These are phyloP conservation scores for Falco cherrug DNA, from an alignment of 2,797 vertebrate species.

Conservation along the genomic window DNA sequence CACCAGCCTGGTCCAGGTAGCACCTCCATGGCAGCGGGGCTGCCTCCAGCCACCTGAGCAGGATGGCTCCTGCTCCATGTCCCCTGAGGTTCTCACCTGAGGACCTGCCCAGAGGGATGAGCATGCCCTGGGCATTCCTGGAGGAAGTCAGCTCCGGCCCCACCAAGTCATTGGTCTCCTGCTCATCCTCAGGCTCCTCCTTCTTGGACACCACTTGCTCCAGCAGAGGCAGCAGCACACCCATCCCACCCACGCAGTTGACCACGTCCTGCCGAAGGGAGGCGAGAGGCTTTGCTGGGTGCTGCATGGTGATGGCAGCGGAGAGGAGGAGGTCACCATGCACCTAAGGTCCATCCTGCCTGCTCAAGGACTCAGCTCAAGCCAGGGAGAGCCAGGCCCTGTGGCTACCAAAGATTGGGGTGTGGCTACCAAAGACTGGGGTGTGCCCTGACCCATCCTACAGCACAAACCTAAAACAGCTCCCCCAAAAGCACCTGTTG, in stretches of 20 bases:
- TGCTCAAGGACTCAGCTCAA: neutral
- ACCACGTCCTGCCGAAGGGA: slow-evolving; percentile 85
- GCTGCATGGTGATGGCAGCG: rapidly evolving
- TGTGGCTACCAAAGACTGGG: neutral
- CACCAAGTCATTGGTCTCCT: slow-evolving; percentile 88
- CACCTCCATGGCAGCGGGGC: rapidly evolving
- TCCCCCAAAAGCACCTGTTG: neutral
- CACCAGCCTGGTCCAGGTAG: neutral
- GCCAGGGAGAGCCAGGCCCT: neutral
- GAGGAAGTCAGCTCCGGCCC: slow-evolving; percentile 90
- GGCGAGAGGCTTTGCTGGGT: neutral
- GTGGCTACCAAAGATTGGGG: too few relatives aligned
- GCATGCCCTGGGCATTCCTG: slow-evolving; percentile 83
- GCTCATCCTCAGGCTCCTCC: slow-evolving; percentile 75
- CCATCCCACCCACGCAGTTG: slow-evolving; percentile 92
- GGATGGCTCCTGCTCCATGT: rapidly evolving
- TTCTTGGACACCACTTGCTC: slow-evolving; percentile 85
- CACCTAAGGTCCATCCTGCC: rapidly evolving
- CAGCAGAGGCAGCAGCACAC: slow-evolving; percentile 87
- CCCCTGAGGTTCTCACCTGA: slow-evolving; percentile 75
- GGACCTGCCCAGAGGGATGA: slow-evolving; percentile 88
- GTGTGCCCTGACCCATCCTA: neutral
- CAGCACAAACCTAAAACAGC: neutral
- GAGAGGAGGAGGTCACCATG: rapidly evolving
- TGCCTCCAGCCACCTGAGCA: neutral